Conservation (phyloP, 2,113 vertebrate genomes). For the Rhinoderma darwinii region DNA sequence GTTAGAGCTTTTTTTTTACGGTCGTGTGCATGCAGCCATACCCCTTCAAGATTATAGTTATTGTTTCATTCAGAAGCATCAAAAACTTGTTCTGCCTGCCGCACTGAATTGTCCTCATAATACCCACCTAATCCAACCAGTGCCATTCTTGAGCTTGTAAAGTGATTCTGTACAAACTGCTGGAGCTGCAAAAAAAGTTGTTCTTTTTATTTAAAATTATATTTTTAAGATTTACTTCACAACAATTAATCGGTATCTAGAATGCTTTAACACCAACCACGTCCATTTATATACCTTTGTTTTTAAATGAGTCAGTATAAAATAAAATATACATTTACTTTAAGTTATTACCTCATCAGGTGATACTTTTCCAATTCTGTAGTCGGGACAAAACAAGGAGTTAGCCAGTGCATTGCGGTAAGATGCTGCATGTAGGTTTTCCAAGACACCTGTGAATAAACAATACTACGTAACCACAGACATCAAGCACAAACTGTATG, state of each 20-base stretch:
- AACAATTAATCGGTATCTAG: neutral
- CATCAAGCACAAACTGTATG: too few species aligned
- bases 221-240: too few species aligned
- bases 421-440: slow-evolving; percentile 86
- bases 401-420: slow-evolving; percentile 89
- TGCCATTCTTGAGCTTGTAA: slow-evolving; percentile 89
- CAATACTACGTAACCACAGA: too few species aligned
- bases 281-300: neutral
- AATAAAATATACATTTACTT: too few species aligned
- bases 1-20: too few species aligned
- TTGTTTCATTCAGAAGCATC: too few species aligned
- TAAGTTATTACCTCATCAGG: slow-evolving; percentile 81
- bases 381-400: slow-evolving; percentile 91
- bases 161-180: slow-evolving; percentile 84
- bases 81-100: too few species aligned
- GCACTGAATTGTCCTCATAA: neutral
- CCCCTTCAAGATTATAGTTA: too few species aligned
- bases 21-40: too few species aligned
- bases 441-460: slow-evolving; percentile 79
- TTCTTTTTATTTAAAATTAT: too few species aligned
- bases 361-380: slow-evolving; percentile 84
- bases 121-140: slow-evolving; percentile 89
- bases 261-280: neutral
- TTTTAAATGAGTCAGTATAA: too few species aligned
- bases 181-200: slow-evolving; percentile 77